phyloP scores from a whole-genome alignment of 2,888 invertebrate genomes.

The Nephrotoma appendiculata region DNA sequence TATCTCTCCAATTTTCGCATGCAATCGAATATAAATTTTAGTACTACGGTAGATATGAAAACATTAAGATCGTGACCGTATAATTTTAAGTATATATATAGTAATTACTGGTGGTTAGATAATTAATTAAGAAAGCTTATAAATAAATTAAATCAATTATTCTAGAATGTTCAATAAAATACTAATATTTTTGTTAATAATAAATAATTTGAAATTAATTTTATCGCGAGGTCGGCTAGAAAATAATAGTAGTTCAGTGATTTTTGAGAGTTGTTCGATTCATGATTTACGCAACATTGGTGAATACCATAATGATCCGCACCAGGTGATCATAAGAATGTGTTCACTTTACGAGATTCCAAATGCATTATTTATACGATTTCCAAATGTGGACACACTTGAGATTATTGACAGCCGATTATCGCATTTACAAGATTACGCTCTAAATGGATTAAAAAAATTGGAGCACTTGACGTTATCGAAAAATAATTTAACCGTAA shows the following conservation, averaged over 20 bases:
- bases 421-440: slow-evolving; percentile 19
- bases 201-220: background rate
- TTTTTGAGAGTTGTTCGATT: slow-evolving; percentile 5
- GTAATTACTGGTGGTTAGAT: background rate
- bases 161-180: background rate
- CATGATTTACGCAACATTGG: slow-evolving; percentile 5
- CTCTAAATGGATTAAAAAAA: slow-evolving; percentile 22
- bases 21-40: background rate
- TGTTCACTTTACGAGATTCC: slow-evolving; percentile 21
- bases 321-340: slow-evolving; percentile 18
- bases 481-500: slow-evolving; percentile 22
- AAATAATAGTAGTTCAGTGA: slow-evolving; percentile 5
- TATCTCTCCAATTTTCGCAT: background rate
- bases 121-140: background rate
- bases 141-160: background rate
- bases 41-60: background rate
- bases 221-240: background rate
- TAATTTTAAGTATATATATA: background rate
- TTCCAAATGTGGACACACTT: slow-evolving; percentile 18
- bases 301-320: slow-evolving; percentile 8
- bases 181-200: background rate
- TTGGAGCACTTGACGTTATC: slow-evolving; percentile 22
- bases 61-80: background rate
- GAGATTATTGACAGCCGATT: slow-evolving; percentile 23
- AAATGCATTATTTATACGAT: slow-evolving; percentile 24